Base-by-base conservation (phyloP, 2,797 vertebrate species). In the Pseudochirops corinnae region DNA sequence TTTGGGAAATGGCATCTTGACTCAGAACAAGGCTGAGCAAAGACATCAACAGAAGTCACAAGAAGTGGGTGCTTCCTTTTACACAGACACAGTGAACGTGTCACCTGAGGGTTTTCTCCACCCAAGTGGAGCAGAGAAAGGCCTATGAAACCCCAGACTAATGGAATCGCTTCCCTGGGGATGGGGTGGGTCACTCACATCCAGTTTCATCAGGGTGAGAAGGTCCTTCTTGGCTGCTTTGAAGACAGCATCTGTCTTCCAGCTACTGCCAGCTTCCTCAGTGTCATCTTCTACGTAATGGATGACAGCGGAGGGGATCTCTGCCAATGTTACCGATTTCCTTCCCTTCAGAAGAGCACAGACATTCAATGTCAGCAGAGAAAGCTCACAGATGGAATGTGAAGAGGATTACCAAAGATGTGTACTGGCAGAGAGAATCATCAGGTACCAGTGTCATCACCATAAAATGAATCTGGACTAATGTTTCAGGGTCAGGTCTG, bases 211-310 rank as follows among this genome's bases (percentile, higher is more conserved):
- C 98, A 99, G 97, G 90, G 99, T 99, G 24, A 99, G 98, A 93
- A 99, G 98, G 97, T 99, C 99, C 97, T 99, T 99, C 97, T 99
- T 99, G 56, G 99, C 99, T 0, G 99, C 99, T 95, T 99, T 99
- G 12, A 99, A 99, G 90, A 99, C 98, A 94, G 99, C 98, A 0
- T 99, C 98, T 0, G 97, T 74, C 14, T 98, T 98, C 52, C 97
- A 97, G 90, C 98, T 99, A 93, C 98, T 96, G 11, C 96, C 92
- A 0, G 98, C 96, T 5, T 96, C 56, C 1, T 99, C 99, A 24
- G 98, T 95, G 56, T 97, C 98, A 57, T 97, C 98, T 90, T 98
- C 99, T 0, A 98, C 95, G 93, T 99, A 99, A 94, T 98, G 99
- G 97, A 99, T 99, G 96, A 99, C 98, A 0, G 98, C 99, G 0